phyloP scores from a whole-genome alignment of 2,113 vertebrate species.

The Channa argus region DNA sequence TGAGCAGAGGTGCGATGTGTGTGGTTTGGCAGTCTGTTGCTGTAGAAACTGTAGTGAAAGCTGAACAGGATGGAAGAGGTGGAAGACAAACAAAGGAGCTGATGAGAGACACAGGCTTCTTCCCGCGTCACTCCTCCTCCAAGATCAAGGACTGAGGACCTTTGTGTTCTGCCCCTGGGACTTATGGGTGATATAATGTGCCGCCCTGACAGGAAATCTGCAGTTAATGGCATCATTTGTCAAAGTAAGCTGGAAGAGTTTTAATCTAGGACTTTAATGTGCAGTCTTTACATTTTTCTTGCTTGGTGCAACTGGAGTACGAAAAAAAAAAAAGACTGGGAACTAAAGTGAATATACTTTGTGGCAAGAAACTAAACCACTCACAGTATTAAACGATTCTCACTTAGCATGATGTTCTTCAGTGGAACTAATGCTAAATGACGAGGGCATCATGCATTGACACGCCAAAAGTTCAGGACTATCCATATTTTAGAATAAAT shows the following conservation, averaged over 20 bases:
- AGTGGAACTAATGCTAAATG: too few relatives aligned
- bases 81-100: conserved; percentile 58
- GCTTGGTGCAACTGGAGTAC: background rate
- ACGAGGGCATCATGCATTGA: too few relatives aligned
- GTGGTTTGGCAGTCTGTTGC: conserved; percentile 58
- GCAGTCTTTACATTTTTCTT: background rate
- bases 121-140: conserved; percentile 49
- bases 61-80: conserved; percentile 63
- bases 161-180: conserved; percentile 53
- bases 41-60: conserved; percentile 49
- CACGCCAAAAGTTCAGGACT: too few relatives aligned
- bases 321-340: background rate
- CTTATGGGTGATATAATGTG: conserved; percentile 21
- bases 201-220: background rate
- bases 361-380: too few relatives aligned
- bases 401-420: too few relatives aligned
- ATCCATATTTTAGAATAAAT: too few relatives aligned
- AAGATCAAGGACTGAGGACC: conserved; percentile 49
- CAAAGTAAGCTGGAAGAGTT: background rate
- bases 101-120: conserved; percentile 41
- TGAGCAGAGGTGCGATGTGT: conserved; percentile 24
- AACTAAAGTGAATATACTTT: conserved; percentile 11
- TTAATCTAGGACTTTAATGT: background rate
- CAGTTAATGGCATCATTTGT: background rate
- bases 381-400: too few relatives aligned